Percentiles rank a stretch among this genome's conserved stretches.
Conservation (phyloP, 2,888 invertebrate genomes). For the Lepidocyrtoides sp. region DNA sequence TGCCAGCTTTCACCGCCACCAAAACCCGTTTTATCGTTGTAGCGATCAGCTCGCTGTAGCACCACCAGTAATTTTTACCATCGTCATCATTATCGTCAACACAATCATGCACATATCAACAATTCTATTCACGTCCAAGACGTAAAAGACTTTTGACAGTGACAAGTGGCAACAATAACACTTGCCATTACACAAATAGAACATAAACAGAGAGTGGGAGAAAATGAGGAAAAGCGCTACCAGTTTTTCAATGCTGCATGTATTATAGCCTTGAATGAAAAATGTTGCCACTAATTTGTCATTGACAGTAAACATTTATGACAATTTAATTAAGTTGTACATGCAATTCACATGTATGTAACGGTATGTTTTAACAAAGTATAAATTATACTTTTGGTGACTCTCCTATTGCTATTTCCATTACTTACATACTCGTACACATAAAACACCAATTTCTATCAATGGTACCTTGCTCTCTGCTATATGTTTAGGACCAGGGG, state of each 20-base stretch:
- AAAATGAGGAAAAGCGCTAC: not conserved
- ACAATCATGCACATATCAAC: constrained; percentile 57
- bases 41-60: constrained; percentile 13
- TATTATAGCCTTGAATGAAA: too few relatives aligned
- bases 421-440: too few relatives aligned
- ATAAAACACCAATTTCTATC: too few relatives aligned
- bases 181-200: constrained; percentile 52
- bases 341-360: not conserved
- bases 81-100: constrained; percentile 49
- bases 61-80: constrained; percentile 36
- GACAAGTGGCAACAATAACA: constrained; percentile 64
- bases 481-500: too few relatives aligned
- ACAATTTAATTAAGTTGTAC: constrained; percentile 52
- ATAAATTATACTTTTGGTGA: too few relatives aligned
- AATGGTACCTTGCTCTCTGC: too few relatives aligned
- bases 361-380: too few relatives aligned
- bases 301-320: constrained; percentile 38
- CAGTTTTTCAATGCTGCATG: too few relatives aligned
- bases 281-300: constrained; percentile 41
- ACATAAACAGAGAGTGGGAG: not conserved
- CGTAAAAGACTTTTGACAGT: constrained; percentile 62
- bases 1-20: not conserved
- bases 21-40: constrained; percentile 28
- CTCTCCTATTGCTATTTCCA: too few relatives aligned
- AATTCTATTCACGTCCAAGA: constrained; percentile 63